Evolutionary conservation across 2,888 invertebrate genomes (phyloP).

Genomic region (Stenotaenia linearis): DNA sequence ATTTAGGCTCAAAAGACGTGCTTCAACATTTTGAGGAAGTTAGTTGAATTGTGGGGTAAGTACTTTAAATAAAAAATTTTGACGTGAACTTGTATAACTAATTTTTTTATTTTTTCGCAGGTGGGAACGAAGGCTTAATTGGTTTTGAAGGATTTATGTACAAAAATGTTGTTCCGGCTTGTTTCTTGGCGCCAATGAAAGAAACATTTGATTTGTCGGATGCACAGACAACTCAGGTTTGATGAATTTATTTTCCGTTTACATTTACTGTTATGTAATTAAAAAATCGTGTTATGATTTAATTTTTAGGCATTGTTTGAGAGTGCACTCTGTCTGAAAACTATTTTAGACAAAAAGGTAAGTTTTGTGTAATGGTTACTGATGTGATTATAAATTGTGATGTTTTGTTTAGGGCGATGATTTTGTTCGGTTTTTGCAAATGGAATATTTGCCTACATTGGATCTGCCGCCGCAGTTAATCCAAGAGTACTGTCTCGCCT

Average conservation of each 20-base stretch:
- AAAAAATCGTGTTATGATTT: not conserved
- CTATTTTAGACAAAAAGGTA: constrained; percentile 43
- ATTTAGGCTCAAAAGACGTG: constrained; percentile 52
- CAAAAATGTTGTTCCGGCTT: constrained; percentile 52
- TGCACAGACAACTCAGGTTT: constrained; percentile 51
- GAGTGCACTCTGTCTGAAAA: constrained; percentile 43
- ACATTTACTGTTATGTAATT: too few relatives aligned
- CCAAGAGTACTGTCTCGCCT: constrained; percentile 49
- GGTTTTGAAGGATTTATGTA: constrained; percentile 53
- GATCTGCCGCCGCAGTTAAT: constrained; percentile 47
- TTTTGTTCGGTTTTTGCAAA: constrained; percentile 48
- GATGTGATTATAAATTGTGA: not conserved
- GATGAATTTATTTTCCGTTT: too few relatives aligned
- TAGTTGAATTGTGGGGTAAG: constrained; percentile 51
- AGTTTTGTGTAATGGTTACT: constrained; percentile 28
- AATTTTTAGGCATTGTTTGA: constrained; percentile 44
- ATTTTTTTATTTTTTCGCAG: constrained; percentile 37
- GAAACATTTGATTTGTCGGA: constrained; percentile 52
- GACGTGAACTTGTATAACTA: too few relatives aligned
- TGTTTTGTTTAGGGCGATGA: constrained; percentile 47
- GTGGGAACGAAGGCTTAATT: constrained; percentile 46
- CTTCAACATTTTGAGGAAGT: constrained; percentile 49
- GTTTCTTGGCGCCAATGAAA: constrained; percentile 53
- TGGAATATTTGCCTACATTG: constrained; percentile 49
- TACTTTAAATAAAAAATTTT: not conserved